phyloP scores from a whole-genome alignment of 2,113 vertebrate species.

The Pelecanus crispus region DNA sequence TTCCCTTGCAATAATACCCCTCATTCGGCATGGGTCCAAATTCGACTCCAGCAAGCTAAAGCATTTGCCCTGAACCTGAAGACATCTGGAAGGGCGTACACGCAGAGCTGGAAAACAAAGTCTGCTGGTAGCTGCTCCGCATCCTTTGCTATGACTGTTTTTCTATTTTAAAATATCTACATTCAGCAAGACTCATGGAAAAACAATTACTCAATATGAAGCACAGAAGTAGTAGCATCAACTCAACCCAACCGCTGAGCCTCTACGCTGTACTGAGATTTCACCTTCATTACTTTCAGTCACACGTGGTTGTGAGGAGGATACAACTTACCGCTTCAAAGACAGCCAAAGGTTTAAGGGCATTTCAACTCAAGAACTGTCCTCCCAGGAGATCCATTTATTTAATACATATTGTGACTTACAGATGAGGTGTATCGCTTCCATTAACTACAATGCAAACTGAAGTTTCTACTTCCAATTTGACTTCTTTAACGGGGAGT shows the following conservation, averaged over 20 bases:
- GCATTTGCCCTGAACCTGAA: background rate
- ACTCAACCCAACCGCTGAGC: background rate
- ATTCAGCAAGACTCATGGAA: background rate
- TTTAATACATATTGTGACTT: background rate
- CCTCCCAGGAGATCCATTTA: background rate
- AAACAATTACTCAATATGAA: background rate
- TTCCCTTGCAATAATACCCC: background rate
- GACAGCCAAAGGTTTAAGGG: background rate
- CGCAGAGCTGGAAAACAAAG: background rate
- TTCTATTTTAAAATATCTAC: background rate
- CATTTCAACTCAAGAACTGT: background rate
- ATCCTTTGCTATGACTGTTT: background rate
- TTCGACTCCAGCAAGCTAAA: background rate
- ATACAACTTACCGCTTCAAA: background rate
- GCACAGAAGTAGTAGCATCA: accelerated
- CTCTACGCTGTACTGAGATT: background rate
- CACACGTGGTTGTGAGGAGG: background rate
- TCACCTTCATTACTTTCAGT: background rate
- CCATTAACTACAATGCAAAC: background rate
- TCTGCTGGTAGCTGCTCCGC: background rate
- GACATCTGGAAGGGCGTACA: background rate
- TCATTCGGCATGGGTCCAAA: accelerated
- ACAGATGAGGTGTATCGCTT: background rate
- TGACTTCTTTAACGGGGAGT: background rate
- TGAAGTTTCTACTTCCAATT: background rate